Percentiles rank a stretch among this genome's conserved stretches.
Evolutionary conservation across 1,140 invertebrate genomes (phyloP).

Genomic region (Cyclina sinensis): DNA sequence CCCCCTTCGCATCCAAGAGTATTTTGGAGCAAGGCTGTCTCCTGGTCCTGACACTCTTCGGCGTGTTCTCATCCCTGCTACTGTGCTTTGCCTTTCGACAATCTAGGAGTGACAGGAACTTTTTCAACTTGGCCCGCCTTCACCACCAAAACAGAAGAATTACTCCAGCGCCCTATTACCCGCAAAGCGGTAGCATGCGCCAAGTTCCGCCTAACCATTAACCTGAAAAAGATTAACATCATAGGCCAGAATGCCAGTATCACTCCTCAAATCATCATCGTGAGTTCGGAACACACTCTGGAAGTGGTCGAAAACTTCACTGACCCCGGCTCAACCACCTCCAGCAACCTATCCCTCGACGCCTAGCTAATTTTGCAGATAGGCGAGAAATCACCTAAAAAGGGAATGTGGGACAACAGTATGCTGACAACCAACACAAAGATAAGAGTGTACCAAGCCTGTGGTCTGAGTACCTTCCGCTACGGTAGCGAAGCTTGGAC

Average conservation of each 20-base stretch:
- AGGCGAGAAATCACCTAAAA: slow-evolving; percentile 1
- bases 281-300: slow-evolving; percentile 6
- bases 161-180: slow-evolving; percentile 40
- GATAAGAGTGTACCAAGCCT: slow-evolving; percentile 44
- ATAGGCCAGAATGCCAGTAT: slow-evolving; percentile 30
- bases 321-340: slow-evolving; percentile 2
- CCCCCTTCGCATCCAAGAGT: not conserved
- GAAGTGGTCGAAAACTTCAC: not conserved
- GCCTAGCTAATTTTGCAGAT: not conserved
- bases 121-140: slow-evolving; percentile 63
- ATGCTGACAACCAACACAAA: slow-evolving; percentile 41
- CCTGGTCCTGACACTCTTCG: slow-evolving; percentile 43
- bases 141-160: slow-evolving; percentile 52
- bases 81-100: slow-evolving; percentile 41
- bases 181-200: no score
- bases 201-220: no score
- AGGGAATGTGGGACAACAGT: slow-evolving; percentile 52
- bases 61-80: slow-evolving; percentile 46
- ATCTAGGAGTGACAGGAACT: slow-evolving; percentile 34
- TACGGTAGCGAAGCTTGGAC: slow-evolving; percentile 63
- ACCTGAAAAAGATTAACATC: not conserved
- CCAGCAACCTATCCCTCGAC: slow-evolving; percentile 57
- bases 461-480: slow-evolving; percentile 15
- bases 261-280: slow-evolving; percentile 24
- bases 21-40: slow-evolving; percentile 34